Evolutionary conservation across 2,113 vertebrate species (phyloP).

Genomic region (Turnix velox): DNA sequence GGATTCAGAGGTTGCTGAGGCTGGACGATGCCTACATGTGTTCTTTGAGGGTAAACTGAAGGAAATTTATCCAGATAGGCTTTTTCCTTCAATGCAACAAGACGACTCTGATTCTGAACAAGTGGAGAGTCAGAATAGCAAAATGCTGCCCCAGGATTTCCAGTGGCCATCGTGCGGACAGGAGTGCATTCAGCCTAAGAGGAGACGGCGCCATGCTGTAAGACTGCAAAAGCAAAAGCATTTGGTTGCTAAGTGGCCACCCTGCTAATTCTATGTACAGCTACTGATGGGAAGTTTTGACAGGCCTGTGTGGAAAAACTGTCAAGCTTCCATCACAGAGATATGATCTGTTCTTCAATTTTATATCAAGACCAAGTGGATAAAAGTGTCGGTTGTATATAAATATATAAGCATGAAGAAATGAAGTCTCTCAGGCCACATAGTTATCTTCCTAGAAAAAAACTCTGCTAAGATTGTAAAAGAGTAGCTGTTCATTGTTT

Average conservation of each 20-base stretch:
- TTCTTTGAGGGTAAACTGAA: conserved; percentile 87
- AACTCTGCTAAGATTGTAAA: not conserved
- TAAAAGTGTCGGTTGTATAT: not conserved
- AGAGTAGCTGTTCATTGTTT: conserved; percentile 3
- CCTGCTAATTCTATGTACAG: conserved; percentile 21
- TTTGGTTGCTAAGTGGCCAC: conserved; percentile 40
- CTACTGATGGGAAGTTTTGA: conserved; percentile 5
- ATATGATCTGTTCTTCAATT: not conserved
- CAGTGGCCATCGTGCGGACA: conserved; percentile 81
- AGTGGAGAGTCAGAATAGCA: conserved; percentile 76
- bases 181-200: conserved; percentile 89
- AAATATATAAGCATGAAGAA: not conserved
- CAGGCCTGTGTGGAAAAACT: not conserved
- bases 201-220: conserved; percentile 86
- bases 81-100: conserved; percentile 75
- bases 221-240: conserved; percentile 63
- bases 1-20: conserved; percentile 95
- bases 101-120: conserved; percentile 91
- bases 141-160: conserved; percentile 71
- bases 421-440: not conserved
- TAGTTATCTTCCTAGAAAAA: not conserved
- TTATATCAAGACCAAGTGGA: not conserved
- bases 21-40: conserved; percentile 85
- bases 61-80: conserved; percentile 83
- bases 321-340: not conserved